Percentiles rank a stretch among this genome's conserved stretches.
These are phyloP conservation scores for Amphimedon queenslandica DNA, from an alignment of 37 sponge, comb jelly and placozoan genomes.

Conservation along the genomic window DNA sequence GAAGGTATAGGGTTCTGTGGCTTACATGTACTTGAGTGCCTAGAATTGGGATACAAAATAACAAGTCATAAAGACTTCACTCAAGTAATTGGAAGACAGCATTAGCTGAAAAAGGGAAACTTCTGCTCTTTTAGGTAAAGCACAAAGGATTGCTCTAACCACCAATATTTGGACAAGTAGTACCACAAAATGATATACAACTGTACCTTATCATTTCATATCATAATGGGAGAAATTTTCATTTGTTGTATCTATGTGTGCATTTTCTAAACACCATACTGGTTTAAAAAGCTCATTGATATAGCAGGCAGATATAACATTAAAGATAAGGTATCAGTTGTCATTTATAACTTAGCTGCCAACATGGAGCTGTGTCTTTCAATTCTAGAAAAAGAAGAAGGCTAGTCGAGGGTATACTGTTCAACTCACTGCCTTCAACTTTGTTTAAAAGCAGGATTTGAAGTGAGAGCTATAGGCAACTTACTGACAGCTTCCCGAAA, in stretches of 20 bases:
- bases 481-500: conserved; percentile 3
- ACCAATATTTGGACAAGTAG: conserved; percentile 17
- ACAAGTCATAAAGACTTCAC: neutral
- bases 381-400: neutral
- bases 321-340: neutral
- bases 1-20: conserved; percentile 8
- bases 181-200: conserved; percentile 6
- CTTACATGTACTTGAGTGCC: neutral
- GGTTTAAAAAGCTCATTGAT: conserved; percentile 10
- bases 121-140: neutral
- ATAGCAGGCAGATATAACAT: neutral
- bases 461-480: too few relatives aligned
- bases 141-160: conserved; percentile 11
- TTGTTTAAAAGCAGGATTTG: too few relatives aligned
- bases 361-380: neutral
- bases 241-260: neutral
- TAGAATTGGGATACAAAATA: conserved; percentile 5
- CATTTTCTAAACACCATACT: conserved; percentile 16
- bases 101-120: neutral
- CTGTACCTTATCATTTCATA: conserved; percentile 14
- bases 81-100: neutral
- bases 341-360: conserved; percentile 1
- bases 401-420: conserved; percentile 1
- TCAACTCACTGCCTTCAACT: neutral
- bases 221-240: neutral